Conservation (phyloP, 2,888 invertebrate species). For the Acleris holmiana region DNA sequence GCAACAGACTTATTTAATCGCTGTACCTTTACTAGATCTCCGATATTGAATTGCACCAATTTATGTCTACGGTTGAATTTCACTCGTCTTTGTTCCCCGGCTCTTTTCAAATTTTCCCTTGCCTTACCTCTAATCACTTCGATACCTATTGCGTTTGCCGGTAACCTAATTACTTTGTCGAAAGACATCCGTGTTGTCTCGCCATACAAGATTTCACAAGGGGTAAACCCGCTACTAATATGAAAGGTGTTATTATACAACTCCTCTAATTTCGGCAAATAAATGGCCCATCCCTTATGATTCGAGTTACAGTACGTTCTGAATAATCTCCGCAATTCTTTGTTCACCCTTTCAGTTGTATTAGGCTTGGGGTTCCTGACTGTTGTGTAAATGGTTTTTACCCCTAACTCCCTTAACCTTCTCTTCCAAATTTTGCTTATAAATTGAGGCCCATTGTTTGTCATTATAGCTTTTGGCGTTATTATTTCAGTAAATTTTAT, state of each 20-base stretch:
- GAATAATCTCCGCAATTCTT: slow-evolving; percentile 41
- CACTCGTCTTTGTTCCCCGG: slow-evolving; percentile 1
- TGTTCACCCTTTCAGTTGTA: slow-evolving; percentile 42
- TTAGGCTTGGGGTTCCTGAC: slow-evolving; percentile 43
- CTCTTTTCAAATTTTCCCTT: slow-evolving; percentile 14
- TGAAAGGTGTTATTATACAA: slow-evolving; percentile 43
- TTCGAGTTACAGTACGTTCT: slow-evolving; percentile 39
- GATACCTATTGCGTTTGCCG: not conserved
- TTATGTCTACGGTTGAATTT: slow-evolving; percentile 31
- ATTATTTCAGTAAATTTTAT: slow-evolving; percentile 36
- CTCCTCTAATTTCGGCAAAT: slow-evolving; percentile 36
- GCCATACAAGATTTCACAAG: slow-evolving; percentile 37
- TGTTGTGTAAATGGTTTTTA: slow-evolving; percentile 39
- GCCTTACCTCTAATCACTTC: slow-evolving; percentile 15
- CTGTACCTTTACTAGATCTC: slow-evolving; percentile 38
- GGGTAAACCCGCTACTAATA: slow-evolving; percentile 40
- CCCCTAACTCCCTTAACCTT: slow-evolving; percentile 1
- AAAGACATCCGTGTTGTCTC: slow-evolving; percentile 9
- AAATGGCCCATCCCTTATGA: slow-evolving; percentile 39
- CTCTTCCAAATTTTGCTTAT: slow-evolving; percentile 25
- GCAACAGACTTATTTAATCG: slow-evolving; percentile 30
- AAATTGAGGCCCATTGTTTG: slow-evolving; percentile 42
- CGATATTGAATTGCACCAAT: slow-evolving; percentile 33
- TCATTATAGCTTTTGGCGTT: slow-evolving; percentile 31
- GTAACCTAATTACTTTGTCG: slow-evolving; percentile 10